Evolutionary conservation across 2,888 invertebrate species (phyloP), one percentile per base, ranked within the genome.

Genomic region (Carpatolechia fugitivella): DNA sequence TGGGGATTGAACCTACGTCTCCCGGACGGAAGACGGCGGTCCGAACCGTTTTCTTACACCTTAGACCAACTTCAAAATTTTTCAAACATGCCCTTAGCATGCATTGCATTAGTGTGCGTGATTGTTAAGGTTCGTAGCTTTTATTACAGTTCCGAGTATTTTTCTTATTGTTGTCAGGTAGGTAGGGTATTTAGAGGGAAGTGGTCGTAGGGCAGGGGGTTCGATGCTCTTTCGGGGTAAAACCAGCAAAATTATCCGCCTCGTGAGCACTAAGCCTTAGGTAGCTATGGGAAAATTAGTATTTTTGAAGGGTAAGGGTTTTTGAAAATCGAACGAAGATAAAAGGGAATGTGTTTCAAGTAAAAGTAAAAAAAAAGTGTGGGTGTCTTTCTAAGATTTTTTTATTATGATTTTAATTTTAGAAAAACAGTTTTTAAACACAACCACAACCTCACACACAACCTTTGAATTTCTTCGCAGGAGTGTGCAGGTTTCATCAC

Each of bases 81-180:
- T 70, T 68, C 57, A 55, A 52, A 54, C 68, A 67, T 71, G 70
- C 67, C 65, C 59, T 61, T 68, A 61, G 61, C 59, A 59, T 56
- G 60, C 59, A 58, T 30, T 56, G 60, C 59, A 58, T 30, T 11
- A 71, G 75, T 77, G 78, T 78, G 79, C 70, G 74, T 71, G 74
- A 61, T 69, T 63, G 66, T 68, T 59, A 66, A 67, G 61, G 64
- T 13, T 44, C 65, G 68, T 56, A 57, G 65, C 71, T 65, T 82
- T 80, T 82, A 78, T 80, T 76, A 79, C 76, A 70, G 76, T 76
- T 76, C 72, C 61, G 65, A 69, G 75, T 69, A 76, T 74, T 78
- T 72, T 69, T 70, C 70, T 66, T 72, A 76, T 76, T 78, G 75
- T 74, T 57, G 65, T 66, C 65, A 65, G 68, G 68, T 66, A 41